Base-by-base conservation (phyloP, 2,888 invertebrate species). In the Trichogramma evanescens region DNA sequence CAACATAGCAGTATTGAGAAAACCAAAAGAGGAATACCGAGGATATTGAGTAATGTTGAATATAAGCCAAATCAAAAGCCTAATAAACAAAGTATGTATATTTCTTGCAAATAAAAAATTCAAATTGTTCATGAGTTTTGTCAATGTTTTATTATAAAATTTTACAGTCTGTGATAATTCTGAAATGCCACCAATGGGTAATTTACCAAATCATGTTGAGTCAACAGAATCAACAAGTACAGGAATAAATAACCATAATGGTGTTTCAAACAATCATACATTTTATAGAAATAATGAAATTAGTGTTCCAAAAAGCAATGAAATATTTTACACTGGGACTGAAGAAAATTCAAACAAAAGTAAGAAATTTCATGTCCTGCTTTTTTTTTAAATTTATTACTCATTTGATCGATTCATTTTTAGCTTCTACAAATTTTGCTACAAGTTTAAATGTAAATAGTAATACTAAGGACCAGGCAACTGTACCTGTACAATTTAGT, bases 121-220 rank as follows among this genome's bases (percentile, higher is more conserved):
- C 41, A 56, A 46, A 48, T 50, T 45, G 13, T 55, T 42, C 26
- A 8, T 26, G 8, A 49, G 38, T 46, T 49, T 50, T 42, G 9
- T 10, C 50, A 51, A 10, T 54, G 39, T 41, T 54, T 45, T 45
- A 1, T 56, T 41, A 53, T 40, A 46, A 45, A 38, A 50, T 58
- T 50, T 59, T 65, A 55, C 59, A 65, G 66, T 60, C 60, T 67
- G 64, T 40, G 66, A 71, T 50, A 70, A 66, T 9, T 59, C 70
- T 41, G 76, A 77, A 64, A 70, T 76, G 41, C 77, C 76, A 8
- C 72, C 71, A 0, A 62, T 74, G 41, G 74, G 76, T 66, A 74
- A 71, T 65, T 68, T 77, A 62, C 77, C 76, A 10, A 72, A 71
- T 44, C 65, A 71, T 54, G 65, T 64, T 40, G 45, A 58, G 6